Conservation (phyloP, 1,140 invertebrate species). For the Macrobrachium rosenbergii region DNA sequence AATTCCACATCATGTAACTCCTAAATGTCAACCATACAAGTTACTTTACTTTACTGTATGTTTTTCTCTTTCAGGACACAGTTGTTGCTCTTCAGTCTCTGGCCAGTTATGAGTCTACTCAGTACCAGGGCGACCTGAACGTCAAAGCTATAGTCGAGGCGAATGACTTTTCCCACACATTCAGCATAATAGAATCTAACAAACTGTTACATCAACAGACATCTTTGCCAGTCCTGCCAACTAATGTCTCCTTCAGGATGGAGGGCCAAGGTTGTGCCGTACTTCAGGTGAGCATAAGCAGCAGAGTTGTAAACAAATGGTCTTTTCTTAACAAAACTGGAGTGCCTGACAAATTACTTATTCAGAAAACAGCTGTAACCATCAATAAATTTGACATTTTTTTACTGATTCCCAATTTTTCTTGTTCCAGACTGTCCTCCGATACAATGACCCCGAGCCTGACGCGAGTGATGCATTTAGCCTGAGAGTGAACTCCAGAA, state of each 20-base stretch:
- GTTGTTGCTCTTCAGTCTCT: constrained; percentile 78
- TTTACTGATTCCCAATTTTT: background rate
- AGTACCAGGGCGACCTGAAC: constrained; percentile 18
- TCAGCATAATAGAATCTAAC: constrained; percentile 24
- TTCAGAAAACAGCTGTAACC: background rate
- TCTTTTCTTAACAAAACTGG: too few species aligned
- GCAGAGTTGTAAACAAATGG: too few species aligned
- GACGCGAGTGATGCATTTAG: constrained; percentile 31
- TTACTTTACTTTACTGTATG: constrained; percentile 84
- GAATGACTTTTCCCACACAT: background rate
- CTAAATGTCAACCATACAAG: background rate
- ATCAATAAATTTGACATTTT: background rate
- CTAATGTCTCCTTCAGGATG: constrained; percentile 16
- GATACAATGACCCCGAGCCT: constrained; percentile 30
- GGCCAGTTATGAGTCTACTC: constrained; percentile 66
- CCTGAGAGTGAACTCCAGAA: background rate
- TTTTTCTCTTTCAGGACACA: constrained; percentile 80
- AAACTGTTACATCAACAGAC: constrained; percentile 27
- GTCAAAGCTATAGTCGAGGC: constrained; percentile 18
- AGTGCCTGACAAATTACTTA: too few species aligned
- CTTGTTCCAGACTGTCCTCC: constrained; percentile 26
- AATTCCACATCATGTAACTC: background rate
- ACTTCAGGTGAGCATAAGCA: constrained; percentile 21
- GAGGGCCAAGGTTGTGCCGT: constrained; percentile 42
- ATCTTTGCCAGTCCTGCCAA: constrained; percentile 27